Percentiles rank a stretch among this genome's conserved stretches.
phyloP scores from a whole-genome alignment of 2,888 invertebrate species.

The Drosophila incognita region DNA sequence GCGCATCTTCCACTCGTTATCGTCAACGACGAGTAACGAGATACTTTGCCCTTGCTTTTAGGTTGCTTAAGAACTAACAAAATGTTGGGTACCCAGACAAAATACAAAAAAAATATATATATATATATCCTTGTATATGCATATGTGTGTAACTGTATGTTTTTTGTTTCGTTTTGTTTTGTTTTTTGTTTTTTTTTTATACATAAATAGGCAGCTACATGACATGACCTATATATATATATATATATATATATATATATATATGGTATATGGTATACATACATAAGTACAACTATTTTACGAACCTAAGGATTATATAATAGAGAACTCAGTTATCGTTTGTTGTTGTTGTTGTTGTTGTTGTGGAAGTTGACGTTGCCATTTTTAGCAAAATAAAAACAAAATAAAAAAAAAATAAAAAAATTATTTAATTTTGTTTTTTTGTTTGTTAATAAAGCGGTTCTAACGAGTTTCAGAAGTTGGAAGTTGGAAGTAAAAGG shows the following conservation, averaged over 20 bases:
- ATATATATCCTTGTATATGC: constrained; percentile 1
- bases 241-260: constrained; percentile 4
- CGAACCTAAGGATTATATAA: constrained; percentile 49
- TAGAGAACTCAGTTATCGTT: constrained; percentile 58
- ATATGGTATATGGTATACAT: constrained; percentile 26
- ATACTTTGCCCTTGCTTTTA: constrained; percentile 23
- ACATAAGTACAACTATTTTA: constrained; percentile 52
- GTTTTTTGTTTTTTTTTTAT: constrained; percentile 1
- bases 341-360: constrained; percentile 14
- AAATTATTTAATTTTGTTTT: constrained; percentile 10
- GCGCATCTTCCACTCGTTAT: constrained; percentile 34
- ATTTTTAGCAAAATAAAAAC: constrained; percentile 23
- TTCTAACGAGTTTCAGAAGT: constrained; percentile 39
- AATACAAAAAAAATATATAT: constrained; percentile 19
- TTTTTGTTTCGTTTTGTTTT: constrained; percentile 3
- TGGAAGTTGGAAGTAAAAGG: constrained; percentile 28
- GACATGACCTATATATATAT: constrained; percentile 13
- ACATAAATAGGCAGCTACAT: constrained; percentile 25
- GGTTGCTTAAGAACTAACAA: constrained; percentile 34
- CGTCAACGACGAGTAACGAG: neutral
- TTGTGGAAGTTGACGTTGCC: constrained; percentile 47
- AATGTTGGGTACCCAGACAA: constrained; percentile 27
- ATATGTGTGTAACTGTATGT: constrained; percentile 15
- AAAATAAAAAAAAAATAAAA: neutral
- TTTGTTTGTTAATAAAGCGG: constrained; percentile 60